Evolutionary conservation across 1,140 invertebrate genomes (phyloP), one percentile per base, ranked within the genome.

Genomic region (Formica selysi): DNA sequence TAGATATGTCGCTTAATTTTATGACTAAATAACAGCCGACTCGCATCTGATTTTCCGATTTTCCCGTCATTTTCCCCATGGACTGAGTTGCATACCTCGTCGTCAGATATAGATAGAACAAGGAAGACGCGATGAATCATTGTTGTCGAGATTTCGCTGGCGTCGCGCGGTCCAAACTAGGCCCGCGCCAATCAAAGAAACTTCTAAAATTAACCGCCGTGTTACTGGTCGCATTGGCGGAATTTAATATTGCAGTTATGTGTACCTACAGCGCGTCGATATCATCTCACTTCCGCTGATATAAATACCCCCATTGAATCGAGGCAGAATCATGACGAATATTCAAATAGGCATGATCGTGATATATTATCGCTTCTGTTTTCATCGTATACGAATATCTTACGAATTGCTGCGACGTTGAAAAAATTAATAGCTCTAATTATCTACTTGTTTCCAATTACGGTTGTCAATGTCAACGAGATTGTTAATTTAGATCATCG

Each of bases 121-220:
- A 92, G 92, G 92, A 93, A 93, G 92, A 91, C 86, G 74, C 57
- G 87, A 84, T 94, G 93, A 94, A 91, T 94, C 93, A 94, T 89
- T 91, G 89, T 91, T 88, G 90, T 88, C 89, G 88, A 92, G 85
- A 67, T 87, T 93, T 94, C 89, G 93, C 91, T 83, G 90, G 62
- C 81, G 83, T 92, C 93, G 91, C 92, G 87, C 85, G 89, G 76
- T 91, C 93, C 93, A 94, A 94, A 94, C 92, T 94, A 93, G 93
- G 93, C 86, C 90, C 84, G 91, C 81, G 67, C 88, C 86, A 90
- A 91, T 94, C 90, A 93, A 94, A 93, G 89, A 78, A 73, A 87
- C 59, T 29, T 78, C 91, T 94, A 93, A 93, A 92, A 90, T 92
- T 93, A 94, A 88, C 51, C 79, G 44, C 76, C 61, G 59, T 10